Conservation (phyloP, 2,888 invertebrate genomes). For the Mythimna albipuncta region DNA sequence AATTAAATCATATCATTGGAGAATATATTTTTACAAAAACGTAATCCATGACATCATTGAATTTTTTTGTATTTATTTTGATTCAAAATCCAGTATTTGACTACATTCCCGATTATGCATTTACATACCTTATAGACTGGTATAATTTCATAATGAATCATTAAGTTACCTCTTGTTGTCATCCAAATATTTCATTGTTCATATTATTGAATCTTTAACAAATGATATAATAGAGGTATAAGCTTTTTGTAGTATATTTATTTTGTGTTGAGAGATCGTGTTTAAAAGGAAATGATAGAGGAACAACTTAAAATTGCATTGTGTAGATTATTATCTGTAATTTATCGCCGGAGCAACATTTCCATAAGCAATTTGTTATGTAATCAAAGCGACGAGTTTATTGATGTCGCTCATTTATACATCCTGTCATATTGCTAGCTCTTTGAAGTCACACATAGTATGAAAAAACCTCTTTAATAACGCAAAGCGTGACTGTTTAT, state of each 20-base stretch:
- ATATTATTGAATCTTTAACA: conserved; percentile 64
- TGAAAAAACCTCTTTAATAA: neutral
- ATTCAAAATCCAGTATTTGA: conserved; percentile 58
- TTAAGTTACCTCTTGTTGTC: conserved; percentile 64
- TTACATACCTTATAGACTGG: conserved; percentile 62
- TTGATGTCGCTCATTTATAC: neutral
- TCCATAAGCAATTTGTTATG: neutral
- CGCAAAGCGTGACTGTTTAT: neutral
- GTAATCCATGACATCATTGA: conserved; percentile 65
- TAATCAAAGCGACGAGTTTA: neutral
- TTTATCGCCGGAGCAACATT: conserved; percentile 15
- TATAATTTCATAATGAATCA: conserved; percentile 45
- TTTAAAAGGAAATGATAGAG: conserved; percentile 65
- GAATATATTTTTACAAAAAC: conserved; percentile 61
- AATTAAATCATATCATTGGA: conserved; percentile 67
- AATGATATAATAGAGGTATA: conserved; percentile 65
- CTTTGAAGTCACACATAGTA: neutral
- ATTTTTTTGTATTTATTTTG: conserved; percentile 48
- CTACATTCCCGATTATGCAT: conserved; percentile 67
- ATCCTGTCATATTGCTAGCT: neutral
- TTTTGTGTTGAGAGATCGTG: conserved; percentile 82
- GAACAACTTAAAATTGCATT: conserved; percentile 60
- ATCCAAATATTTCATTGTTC: conserved; percentile 60
- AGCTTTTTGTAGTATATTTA: conserved; percentile 82
- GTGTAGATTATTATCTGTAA: conserved; percentile 45